Evolutionary conservation across 2,888 invertebrate genomes (phyloP).

Genomic region (Cynaeus angustus): DNA sequence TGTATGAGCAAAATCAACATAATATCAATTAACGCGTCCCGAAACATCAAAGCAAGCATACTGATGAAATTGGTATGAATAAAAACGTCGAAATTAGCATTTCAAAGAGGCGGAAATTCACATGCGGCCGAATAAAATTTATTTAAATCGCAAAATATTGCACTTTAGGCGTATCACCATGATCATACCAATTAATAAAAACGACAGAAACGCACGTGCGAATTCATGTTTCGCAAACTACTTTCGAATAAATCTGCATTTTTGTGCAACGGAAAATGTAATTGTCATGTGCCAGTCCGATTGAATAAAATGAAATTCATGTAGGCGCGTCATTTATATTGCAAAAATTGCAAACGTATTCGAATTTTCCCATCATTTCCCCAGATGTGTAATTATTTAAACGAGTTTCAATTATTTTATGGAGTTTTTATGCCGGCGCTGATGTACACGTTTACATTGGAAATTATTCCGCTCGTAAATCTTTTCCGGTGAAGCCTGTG

Average conservation of each 20-base stretch:
- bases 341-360: constrained; percentile 43
- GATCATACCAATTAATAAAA: constrained; percentile 26
- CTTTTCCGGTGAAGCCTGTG: constrained; percentile 40
- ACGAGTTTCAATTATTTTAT: constrained; percentile 47
- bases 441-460: constrained; percentile 46
- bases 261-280: constrained; percentile 9
- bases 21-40: constrained; percentile 41
- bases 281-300: constrained; percentile 45
- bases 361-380: constrained; percentile 38
- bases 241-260: constrained; percentile 41
- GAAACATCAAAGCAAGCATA: constrained; percentile 42
- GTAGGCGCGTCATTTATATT: constrained; percentile 34
- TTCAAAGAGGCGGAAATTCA: constrained; percentile 26
- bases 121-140: constrained; percentile 15
- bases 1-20: constrained; percentile 38
- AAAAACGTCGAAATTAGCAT: constrained; percentile 38
- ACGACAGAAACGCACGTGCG: constrained; percentile 18
- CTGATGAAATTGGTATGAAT: constrained; percentile 34
- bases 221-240: constrained; percentile 21
- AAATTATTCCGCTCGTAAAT: constrained; percentile 47
- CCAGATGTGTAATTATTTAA: constrained; percentile 48
- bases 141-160: constrained; percentile 22
- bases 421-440: constrained; percentile 38
- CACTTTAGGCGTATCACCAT: constrained; percentile 8
- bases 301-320: constrained; percentile 41